phyloP scores from a whole-genome alignment of 1,140 invertebrate species.

The Papilio polyxenes region DNA sequence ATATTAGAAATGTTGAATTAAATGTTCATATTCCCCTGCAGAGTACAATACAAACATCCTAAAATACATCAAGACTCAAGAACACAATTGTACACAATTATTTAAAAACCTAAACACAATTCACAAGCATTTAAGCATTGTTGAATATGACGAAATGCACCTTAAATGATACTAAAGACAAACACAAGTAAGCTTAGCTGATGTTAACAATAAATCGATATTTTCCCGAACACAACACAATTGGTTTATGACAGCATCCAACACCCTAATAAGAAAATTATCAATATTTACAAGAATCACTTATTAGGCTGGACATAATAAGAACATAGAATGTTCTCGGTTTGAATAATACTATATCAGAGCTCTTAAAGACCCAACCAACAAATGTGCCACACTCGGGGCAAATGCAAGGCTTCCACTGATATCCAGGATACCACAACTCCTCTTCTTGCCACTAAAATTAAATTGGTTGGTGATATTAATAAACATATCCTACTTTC shows the following conservation, averaged over 20 bases:
- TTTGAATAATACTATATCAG: conserved; percentile 43
- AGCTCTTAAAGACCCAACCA: conserved; percentile 67
- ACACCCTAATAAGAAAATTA: conserved; percentile 15
- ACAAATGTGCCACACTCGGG: conserved; percentile 62
- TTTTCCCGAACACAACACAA: background rate
- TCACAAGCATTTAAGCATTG: background rate
- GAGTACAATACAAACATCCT: background rate
- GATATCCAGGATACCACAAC: conserved; percentile 70
- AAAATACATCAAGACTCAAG: background rate
- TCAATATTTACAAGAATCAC: conserved; percentile 67
- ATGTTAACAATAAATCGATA: background rate
- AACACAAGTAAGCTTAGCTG: background rate
- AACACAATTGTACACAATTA: background rate
- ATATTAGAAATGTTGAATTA: background rate
- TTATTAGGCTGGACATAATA: conserved; percentile 60
- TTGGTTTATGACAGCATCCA: background rate
- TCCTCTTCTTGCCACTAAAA: conserved; percentile 70
- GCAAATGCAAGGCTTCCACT: conserved; percentile 67
- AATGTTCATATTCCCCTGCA: background rate
- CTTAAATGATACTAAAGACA: background rate
- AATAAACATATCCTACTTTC: background rate
- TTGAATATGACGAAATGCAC: no score
- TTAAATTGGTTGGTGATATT: conserved; percentile 28
- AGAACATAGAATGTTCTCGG: conserved; percentile 62
- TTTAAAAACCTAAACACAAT: background rate